Conservation (phyloP, 1,140 invertebrate species). For the Cydia strobilella region DNA sequence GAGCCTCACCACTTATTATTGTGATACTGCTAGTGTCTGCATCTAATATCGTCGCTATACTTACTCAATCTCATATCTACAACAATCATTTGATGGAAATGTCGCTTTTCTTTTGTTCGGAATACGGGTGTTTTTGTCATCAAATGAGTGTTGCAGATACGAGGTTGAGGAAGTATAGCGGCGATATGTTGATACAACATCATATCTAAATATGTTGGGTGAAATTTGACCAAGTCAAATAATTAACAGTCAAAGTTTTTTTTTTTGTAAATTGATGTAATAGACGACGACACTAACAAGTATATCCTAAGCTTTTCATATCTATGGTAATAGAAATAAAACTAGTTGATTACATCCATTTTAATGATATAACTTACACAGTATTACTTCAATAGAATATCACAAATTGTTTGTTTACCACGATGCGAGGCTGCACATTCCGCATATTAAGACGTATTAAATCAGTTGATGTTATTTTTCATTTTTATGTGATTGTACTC, state of each 20-base stretch:
- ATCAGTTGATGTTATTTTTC: slow-evolving; percentile 35
- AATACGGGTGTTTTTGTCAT: too few species aligned
- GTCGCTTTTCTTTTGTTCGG: too few species aligned
- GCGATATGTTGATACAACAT: neutral
- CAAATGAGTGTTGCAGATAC: too few species aligned
- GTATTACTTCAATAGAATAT: neutral
- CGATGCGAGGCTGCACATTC: slow-evolving; percentile 36
- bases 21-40: neutral
- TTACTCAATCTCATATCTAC: too few species aligned
- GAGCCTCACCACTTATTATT: neutral
- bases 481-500: slow-evolving; percentile 51
- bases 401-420: neutral
- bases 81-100: too few species aligned
- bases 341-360: neutral
- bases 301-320: neutral
- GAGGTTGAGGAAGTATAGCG: too few species aligned
- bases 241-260: too few species aligned
- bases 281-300: neutral
- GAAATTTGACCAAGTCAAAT: too few species aligned
- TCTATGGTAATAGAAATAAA: neutral
- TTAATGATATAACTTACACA: neutral
- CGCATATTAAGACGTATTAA: slow-evolving; percentile 20
- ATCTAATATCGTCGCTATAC: too few species aligned
- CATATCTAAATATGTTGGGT: neutral
- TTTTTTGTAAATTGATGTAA: neutral